A percentile compares a stretch with the other conserved stretches of the same genome.
phyloP scores from a whole-genome alignment of 1,140 invertebrate genomes.

The Drosophila simulans region DNA sequence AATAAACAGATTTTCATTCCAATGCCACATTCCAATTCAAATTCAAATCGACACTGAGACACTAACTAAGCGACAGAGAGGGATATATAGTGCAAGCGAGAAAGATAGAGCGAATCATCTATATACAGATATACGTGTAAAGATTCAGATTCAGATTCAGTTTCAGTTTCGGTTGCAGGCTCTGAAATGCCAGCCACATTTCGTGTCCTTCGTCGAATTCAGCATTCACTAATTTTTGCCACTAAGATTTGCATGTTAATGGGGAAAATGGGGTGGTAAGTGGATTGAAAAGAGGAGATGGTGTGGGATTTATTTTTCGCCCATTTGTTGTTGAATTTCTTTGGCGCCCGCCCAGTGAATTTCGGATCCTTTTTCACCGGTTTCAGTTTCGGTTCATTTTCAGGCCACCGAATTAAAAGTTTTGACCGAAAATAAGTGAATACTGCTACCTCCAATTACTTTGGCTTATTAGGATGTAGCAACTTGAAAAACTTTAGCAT shows the following conservation, averaged over 20 bases:
- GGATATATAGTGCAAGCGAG: not conserved
- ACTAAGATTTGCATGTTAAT: conserved; percentile 59
- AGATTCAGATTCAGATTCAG: not conserved
- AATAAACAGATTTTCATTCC: conserved; percentile 57
- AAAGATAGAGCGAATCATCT: too few species aligned
- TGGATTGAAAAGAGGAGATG: not conserved
- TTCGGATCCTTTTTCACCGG: not conserved
- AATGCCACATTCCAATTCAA: conserved; percentile 22
- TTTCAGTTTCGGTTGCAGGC: conserved; percentile 19
- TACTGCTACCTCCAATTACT: conserved; percentile 15
- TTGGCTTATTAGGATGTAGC: not conserved
- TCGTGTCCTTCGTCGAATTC: conserved; percentile 8
- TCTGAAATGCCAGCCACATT: conserved; percentile 6
- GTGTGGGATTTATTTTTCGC: not conserved
- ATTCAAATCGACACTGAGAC: conserved; percentile 40
- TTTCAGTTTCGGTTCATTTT: conserved; percentile 15
- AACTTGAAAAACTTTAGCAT: not conserved
- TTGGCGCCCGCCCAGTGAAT: too few species aligned
- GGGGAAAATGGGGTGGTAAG: conserved; percentile 3
- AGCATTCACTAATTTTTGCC: conserved; percentile 54
- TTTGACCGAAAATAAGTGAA: conserved; percentile 7
- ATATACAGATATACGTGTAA: not conserved
- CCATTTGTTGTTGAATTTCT: conserved; percentile 1
- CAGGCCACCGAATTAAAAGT: conserved; percentile 8
- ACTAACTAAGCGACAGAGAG: conserved; percentile 24